A percentile compares a stretch with the other conserved stretches of the same genome.
These are phyloP conservation scores for Sialis fuliginosa DNA, from an alignment of 2,888 invertebrate genomes.

Conservation along the genomic window DNA sequence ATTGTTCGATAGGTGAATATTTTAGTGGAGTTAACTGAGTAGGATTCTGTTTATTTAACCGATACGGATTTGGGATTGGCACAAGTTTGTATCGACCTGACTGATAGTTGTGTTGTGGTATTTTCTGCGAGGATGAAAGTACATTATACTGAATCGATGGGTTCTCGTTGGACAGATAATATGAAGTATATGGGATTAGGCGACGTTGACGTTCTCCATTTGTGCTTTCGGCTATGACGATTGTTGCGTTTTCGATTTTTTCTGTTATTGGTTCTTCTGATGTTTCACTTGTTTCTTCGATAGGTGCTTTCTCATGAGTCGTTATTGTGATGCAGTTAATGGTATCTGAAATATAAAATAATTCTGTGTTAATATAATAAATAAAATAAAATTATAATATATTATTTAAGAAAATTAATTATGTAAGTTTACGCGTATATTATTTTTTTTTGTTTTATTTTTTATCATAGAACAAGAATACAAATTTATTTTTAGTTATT, in stretches of 20 bases:
- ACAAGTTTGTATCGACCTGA: slow-evolving; percentile 19
- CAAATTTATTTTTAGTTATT: too few species aligned
- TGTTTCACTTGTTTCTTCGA: slow-evolving; percentile 6
- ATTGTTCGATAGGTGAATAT: slow-evolving; percentile 3
- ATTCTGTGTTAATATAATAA: background rate
- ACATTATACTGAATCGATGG: slow-evolving; percentile 29
- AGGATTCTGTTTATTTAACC: slow-evolving; percentile 4
- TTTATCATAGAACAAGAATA: too few species aligned
- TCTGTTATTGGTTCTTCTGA: slow-evolving; percentile 5
- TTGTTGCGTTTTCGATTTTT: slow-evolving; percentile 8
- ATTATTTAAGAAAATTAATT: background rate
- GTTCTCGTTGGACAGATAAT: slow-evolving; percentile 35
- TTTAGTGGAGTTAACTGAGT: background rate
- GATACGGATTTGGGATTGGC: slow-evolving; percentile 9
- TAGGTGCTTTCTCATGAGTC: background rate
- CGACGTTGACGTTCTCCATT: slow-evolving; percentile 47
- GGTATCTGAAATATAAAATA: background rate
- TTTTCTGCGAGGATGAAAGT: slow-evolving; percentile 30
- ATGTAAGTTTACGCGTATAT: too few species aligned
- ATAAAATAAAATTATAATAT: background rate
- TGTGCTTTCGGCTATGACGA: too few species aligned
- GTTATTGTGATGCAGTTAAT: background rate
- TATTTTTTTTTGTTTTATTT: too few species aligned
- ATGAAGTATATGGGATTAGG: slow-evolving; percentile 68
- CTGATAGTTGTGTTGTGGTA: slow-evolving; percentile 25